A percentile compares a stretch with the other conserved stretches of the same genome.
phyloP scores from a whole-genome alignment of 2,888 invertebrate genomes.

The Protophormia terraenovae region DNA sequence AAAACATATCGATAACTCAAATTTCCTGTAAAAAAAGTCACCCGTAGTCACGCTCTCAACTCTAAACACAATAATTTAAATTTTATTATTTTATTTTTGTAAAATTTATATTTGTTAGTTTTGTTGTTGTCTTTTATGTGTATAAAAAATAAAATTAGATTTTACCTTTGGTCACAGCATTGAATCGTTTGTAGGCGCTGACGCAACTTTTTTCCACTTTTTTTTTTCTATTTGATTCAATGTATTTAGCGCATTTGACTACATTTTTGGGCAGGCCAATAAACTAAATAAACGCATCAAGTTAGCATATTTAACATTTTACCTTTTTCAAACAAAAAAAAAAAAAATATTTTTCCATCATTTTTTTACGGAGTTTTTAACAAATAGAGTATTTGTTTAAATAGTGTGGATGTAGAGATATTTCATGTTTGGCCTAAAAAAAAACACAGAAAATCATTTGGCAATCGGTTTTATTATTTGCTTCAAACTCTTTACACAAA shows the following conservation, averaged over 20 bases:
- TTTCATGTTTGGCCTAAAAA: constrained; percentile 47
- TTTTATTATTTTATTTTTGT: neutral
- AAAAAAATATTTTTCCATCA: neutral
- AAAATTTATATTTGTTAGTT: neutral
- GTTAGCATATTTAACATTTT: constrained; percentile 23
- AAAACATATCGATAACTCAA: too few relatives aligned
- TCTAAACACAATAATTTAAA: neutral
- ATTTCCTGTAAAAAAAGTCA: neutral
- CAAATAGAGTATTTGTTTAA: constrained; percentile 53
- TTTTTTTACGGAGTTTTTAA: constrained; percentile 4
- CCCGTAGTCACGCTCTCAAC: too few relatives aligned
- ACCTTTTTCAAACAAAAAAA: neutral
- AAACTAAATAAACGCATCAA: constrained; percentile 47
- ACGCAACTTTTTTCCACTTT: constrained; percentile 29
- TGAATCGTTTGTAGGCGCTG: constrained; percentile 35
- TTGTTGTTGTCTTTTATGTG: neutral
- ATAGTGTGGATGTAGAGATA: neutral
- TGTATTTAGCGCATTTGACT: constrained; percentile 23
- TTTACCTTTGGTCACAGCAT: constrained; percentile 51
- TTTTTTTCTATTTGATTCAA: neutral
- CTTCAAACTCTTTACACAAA: neutral
- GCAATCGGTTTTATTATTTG: constrained; percentile 26
- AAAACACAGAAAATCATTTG: constrained; percentile 24
- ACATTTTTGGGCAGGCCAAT: constrained; percentile 40
- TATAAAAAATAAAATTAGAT: constrained; percentile 5